Evolutionary conservation across 2,797 vertebrate species (phyloP).

Genomic region (Epinephelus awoara): DNA sequence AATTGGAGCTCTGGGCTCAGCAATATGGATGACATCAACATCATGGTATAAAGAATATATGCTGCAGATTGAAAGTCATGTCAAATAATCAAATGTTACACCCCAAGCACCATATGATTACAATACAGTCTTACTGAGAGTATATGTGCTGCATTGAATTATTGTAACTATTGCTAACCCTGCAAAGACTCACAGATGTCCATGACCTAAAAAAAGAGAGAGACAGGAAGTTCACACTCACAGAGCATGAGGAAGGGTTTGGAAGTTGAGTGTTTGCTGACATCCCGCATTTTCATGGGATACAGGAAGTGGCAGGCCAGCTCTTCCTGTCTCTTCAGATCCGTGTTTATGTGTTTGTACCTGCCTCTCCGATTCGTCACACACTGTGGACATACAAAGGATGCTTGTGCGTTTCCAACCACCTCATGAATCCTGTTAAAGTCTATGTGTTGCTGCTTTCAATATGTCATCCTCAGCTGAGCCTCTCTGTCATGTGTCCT

Average conservation of each 20-base stretch:
- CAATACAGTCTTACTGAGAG: background rate
- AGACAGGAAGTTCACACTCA: conserved; percentile 37
- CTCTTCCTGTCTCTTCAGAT: conserved; percentile 48
- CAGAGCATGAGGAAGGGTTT: conserved; percentile 49
- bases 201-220: background rate
- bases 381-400: conserved; percentile 1
- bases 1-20: too few relatives aligned
- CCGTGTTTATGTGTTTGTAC: conserved; percentile 31
- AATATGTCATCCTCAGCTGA: conserved; percentile 13
- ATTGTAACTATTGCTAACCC: background rate
- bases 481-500: conserved; percentile 19
- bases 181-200: conserved; percentile 4
- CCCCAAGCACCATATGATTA: background rate
- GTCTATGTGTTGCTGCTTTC: conserved; percentile 29
- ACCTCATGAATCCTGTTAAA: conserved; percentile 26
- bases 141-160: background rate
- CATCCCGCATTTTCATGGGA: conserved; percentile 38
- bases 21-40: background rate
- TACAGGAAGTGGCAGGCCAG: conserved; percentile 61
- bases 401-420: conserved; percentile 12
- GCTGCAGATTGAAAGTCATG: background rate
- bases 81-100: background rate
- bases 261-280: conserved; percentile 50
- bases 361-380: conserved; percentile 16
- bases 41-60: background rate